A percentile compares a stretch with the other conserved stretches of the same genome.
These are phyloP conservation scores for Sphaerophoria rueppellii DNA, from an alignment of 2,888 invertebrate species.

Conservation along the genomic window DNA sequence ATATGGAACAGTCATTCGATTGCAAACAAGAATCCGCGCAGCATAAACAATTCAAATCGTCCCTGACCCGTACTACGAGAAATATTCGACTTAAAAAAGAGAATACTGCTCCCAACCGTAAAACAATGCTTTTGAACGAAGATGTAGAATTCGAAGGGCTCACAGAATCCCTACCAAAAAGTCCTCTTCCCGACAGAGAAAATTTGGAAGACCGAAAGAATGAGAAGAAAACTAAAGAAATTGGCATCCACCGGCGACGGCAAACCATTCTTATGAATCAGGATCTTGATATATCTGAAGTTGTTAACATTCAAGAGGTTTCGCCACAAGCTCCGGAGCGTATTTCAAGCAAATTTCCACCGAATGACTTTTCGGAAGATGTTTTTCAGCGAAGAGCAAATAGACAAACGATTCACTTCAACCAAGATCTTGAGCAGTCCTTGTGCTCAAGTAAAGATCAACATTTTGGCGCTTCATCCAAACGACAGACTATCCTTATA, in stretches of 20 bases:
- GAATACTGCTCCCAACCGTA: too few relatives aligned
- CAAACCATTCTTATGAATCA: background rate
- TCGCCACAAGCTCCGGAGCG: background rate
- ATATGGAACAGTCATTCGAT: background rate
- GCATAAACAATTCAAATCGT: too few relatives aligned
- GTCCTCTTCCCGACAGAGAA: background rate
- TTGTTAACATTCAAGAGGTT: background rate
- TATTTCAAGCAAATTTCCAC: too few relatives aligned
- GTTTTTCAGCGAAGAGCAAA: background rate
- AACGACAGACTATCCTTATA: background rate
- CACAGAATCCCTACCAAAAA: too few relatives aligned
- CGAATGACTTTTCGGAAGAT: background rate
- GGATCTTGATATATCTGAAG: background rate
- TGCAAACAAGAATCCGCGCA: too few relatives aligned
- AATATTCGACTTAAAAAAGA: too few relatives aligned
- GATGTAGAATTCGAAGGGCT: background rate
- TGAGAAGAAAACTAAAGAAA: too few relatives aligned
- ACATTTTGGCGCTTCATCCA: background rate
- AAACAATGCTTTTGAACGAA: constrained; percentile 10
- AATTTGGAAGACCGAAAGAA: background rate
- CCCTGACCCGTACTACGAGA: too few relatives aligned
- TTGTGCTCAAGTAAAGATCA: too few relatives aligned
- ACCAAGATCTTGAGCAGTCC: constrained; percentile 21
- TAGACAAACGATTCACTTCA: constrained; percentile 6
- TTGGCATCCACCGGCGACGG: too few relatives aligned